Evolutionary conservation across 2,888 invertebrate genomes (phyloP), one percentile per base, ranked within the genome.

Genomic region (Campaea margaritaria): DNA sequence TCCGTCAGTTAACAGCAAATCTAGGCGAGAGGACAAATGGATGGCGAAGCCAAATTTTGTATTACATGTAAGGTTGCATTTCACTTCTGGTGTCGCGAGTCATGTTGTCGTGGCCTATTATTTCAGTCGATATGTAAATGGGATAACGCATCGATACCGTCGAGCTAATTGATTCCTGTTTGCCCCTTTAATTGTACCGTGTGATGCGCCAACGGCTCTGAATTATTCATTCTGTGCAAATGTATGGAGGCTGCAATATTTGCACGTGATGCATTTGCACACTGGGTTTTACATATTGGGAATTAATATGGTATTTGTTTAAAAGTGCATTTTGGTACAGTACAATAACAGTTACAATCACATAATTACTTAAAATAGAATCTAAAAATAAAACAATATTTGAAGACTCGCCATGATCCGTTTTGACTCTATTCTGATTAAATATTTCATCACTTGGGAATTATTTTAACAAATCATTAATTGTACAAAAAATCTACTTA

Each of bases 121-220:
- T 21, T 21, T 21, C 2, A 5, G 21, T 21, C 21, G 3, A 21
- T 62, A 76, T 74, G 74, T 69, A 76, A 76, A 80, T 81, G 68
- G 49, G 57, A 69, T 78, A 79, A 79, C 76, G 72, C 72, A 72
- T 80, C 82, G 81, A 82, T 81, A 83, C 70, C 70, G 72, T 73
- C 70, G 27, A 70, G 70, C 75, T 86, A 87, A 89, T 88, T 86
- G 86, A 86, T 89, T 85, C 74, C 81, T 85, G 83, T 87, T 86
- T 86, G 83, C 81, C 81, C 74, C 78, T 83, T 75, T 84, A 84
- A 86, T 85, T 82, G 85, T 79, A 67, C 73, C 80, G 81, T 78
- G 77, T 78, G 78, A 81, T 81, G 76, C 71, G 64, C 57, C 16
- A 36, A 47, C 57, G 67, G 21, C 12, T 27, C 63, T 76, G 76